Evolutionary conservation across 1,140 invertebrate species (phyloP).

Genomic region (Eurosta solidaginis): DNA sequence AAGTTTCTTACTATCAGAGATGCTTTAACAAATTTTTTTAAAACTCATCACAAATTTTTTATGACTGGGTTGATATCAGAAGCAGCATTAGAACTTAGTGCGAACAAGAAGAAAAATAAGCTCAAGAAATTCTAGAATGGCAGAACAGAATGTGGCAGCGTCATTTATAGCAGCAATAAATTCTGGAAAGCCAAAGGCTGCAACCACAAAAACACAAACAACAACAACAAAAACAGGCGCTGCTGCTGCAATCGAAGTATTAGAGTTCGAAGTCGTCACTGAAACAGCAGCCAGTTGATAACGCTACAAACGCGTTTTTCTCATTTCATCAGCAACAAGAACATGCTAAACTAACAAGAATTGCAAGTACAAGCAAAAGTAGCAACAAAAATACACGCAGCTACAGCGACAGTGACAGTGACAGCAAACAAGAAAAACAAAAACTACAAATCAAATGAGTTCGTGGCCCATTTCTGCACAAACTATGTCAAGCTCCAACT

Average conservation of each 20-base stretch:
- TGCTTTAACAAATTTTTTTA: no score
- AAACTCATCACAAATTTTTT: no score
- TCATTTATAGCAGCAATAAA: slow-evolving; percentile 19
- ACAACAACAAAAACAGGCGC: not conserved
- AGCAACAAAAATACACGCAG: not conserved
- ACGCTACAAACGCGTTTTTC: not conserved
- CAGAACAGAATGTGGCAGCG: not conserved
- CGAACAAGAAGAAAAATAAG: not conserved
- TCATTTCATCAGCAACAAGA: not conserved
- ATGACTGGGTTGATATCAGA: no score
- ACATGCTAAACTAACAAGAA: not conserved
- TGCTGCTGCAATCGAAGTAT: not conserved
- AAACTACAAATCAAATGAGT: not conserved
- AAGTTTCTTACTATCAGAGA: no score
- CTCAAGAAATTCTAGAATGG: not conserved
- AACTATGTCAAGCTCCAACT: slow-evolving; percentile 18
- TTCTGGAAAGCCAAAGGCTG: not conserved
- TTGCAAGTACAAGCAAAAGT: not conserved
- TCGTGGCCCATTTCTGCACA: not conserved
- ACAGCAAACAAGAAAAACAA: not conserved
- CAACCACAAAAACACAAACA: no score
- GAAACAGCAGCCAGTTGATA: not conserved
- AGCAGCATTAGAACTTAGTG: not conserved
- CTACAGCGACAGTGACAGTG: not conserved
- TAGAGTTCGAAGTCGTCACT: not conserved